These are phyloP conservation scores for Congeria kusceri DNA, from an alignment of 2,888 invertebrate genomes.

Conservation along the genomic window DNA sequence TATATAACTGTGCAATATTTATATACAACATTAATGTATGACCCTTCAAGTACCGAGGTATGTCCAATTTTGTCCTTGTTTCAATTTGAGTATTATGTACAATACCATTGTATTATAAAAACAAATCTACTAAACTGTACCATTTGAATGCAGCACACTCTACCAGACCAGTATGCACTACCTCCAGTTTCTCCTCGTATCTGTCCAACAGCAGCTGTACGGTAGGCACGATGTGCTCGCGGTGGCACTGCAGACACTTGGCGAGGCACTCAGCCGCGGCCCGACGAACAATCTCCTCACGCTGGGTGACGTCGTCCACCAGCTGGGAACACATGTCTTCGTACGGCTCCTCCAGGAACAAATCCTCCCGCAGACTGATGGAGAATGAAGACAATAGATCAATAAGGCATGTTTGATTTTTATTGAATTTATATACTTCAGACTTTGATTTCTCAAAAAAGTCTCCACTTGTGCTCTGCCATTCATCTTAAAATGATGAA, in stretches of 20 bases:
- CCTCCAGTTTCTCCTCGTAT: conserved; percentile 86
- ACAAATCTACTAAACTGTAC: too few relatives aligned
- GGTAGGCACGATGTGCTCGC: conserved; percentile 87
- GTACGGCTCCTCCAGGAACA: conserved; percentile 73
- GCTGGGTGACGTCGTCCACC: conserved; percentile 88
- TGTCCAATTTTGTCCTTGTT: too few relatives aligned
- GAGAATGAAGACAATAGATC: conserved; percentile 3
- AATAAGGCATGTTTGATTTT: background rate
- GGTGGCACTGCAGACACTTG: conserved; percentile 85
- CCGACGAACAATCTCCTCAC: conserved; percentile 92
- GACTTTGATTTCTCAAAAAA: too few relatives aligned
- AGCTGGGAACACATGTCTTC: conserved; percentile 76
- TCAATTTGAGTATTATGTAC: too few relatives aligned
- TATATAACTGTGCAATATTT: too few relatives aligned
- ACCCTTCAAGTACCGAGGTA: too few relatives aligned
- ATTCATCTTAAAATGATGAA: too few relatives aligned
- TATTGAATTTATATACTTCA: too few relatives aligned
- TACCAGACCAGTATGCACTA: background rate
- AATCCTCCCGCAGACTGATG: conserved; percentile 78
- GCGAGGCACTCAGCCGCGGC: conserved; percentile 94
- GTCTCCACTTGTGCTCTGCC: too few relatives aligned
- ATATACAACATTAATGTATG: too few relatives aligned
- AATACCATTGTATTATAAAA: too few relatives aligned
- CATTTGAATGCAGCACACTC: too few relatives aligned
- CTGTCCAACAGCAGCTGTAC: conserved; percentile 89